These are phyloP conservation scores for Hirtodrosophila cameraria DNA, from an alignment of 2,888 invertebrate genomes.

Conservation along the genomic window DNA sequence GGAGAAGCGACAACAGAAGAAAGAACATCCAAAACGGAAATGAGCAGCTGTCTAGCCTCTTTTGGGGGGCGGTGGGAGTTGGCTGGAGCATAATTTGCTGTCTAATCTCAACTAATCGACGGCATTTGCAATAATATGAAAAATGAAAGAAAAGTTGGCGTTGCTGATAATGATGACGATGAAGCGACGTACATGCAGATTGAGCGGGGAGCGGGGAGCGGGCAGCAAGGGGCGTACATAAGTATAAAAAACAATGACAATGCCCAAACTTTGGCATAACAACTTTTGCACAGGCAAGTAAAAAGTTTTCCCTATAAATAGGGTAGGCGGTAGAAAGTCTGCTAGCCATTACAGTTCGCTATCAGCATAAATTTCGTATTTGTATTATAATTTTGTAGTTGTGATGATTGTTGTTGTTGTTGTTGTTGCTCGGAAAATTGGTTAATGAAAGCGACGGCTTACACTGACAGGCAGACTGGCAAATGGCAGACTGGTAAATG, in stretches of 20 bases:
- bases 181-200: constrained; percentile 44
- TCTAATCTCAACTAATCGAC: constrained; percentile 78
- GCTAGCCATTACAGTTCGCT: constrained; percentile 50
- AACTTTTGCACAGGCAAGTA: constrained; percentile 64
- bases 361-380: constrained; percentile 77
- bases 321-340: constrained; percentile 39
- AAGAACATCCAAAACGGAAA: constrained; percentile 49
- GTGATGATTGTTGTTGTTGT: constrained; percentile 4
- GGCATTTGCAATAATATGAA: constrained; percentile 77
- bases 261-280: constrained; percentile 66
- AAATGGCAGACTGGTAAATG: background rate
- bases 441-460: constrained; percentile 66
- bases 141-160: constrained; percentile 69
- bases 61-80: background rate
- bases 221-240: constrained; percentile 37
- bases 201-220: background rate
- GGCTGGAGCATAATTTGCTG: constrained; percentile 70
- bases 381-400: constrained; percentile 73
- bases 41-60: constrained; percentile 38
- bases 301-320: constrained; percentile 70
- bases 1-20: constrained; percentile 17
- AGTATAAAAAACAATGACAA: constrained; percentile 68
- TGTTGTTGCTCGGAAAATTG: constrained; percentile 55
- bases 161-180: constrained; percentile 74
- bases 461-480: constrained; percentile 13